phyloP scores from a whole-genome alignment of 1,140 invertebrate species.

The Maconellicoccus hirsutus region DNA sequence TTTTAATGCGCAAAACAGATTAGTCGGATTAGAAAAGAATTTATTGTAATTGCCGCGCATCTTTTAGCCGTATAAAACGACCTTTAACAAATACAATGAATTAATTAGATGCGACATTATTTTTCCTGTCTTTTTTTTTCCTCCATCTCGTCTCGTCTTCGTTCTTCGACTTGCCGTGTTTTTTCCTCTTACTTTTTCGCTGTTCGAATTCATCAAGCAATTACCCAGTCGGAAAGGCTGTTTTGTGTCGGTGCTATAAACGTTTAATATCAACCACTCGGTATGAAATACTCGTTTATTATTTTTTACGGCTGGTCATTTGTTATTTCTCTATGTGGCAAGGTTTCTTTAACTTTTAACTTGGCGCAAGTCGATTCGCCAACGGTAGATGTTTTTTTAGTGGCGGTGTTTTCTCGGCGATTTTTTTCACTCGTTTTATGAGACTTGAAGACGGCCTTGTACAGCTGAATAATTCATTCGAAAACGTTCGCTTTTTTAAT shows the following conservation, averaged over 20 bases:
- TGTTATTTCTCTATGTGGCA: not conserved
- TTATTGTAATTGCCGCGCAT: not conserved
- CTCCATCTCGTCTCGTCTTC: too few species aligned
- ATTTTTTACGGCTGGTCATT: not conserved
- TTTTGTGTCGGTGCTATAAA: not conserved
- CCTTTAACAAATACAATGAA: not conserved
- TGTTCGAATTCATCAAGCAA: too few species aligned
- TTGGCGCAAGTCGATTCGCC: not conserved
- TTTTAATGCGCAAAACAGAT: not conserved
- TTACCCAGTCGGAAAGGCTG: too few species aligned
- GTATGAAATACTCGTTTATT: slow-evolving; percentile 9
- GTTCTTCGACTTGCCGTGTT: too few species aligned
- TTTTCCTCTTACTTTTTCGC: too few species aligned
- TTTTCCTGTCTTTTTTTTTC: too few species aligned
- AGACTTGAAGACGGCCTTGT: too few species aligned
- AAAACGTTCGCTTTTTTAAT: too few species aligned
- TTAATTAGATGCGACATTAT: not conserved
- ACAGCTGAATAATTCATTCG: too few species aligned
- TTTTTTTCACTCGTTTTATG: too few species aligned
- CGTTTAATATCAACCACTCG: not conserved
- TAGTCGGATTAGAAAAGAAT: not conserved
- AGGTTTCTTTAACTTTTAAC: not conserved
- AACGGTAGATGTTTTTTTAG: not conserved
- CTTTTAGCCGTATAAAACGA: not conserved
- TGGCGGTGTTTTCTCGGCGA: too few species aligned